These are phyloP conservation scores for Acleris literana DNA, from an alignment of 2,888 invertebrate species.

Conservation along the genomic window DNA sequence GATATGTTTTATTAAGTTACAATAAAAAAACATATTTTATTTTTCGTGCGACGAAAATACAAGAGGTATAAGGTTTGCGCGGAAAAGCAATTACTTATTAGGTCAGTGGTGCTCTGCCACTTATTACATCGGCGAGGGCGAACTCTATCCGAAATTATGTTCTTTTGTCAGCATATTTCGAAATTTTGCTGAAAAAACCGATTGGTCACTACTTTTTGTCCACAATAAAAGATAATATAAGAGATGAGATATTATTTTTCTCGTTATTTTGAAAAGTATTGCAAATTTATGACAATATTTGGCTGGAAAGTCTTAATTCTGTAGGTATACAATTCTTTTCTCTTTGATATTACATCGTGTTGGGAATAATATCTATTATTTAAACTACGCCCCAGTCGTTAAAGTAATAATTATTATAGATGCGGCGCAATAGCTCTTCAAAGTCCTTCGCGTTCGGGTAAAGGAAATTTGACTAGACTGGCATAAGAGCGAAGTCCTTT, in stretches of 20 bases:
- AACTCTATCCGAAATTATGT: slow-evolving; percentile 1
- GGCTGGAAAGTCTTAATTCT: no score
- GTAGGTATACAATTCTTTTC: no score
- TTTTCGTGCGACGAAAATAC: background rate
- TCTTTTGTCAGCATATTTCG: slow-evolving; percentile 15
- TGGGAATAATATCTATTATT: no score
- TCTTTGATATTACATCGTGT: no score
- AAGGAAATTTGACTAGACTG: no score
- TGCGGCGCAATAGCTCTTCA: no score
- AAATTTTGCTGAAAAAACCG: slow-evolving; percentile 3
- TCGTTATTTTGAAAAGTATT: background rate
- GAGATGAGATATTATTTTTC: no score
- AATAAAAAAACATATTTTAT: background rate
- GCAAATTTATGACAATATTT: background rate
- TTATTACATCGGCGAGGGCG: slow-evolving; percentile 1
- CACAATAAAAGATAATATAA: no score
- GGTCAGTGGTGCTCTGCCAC: slow-evolving; percentile 4
- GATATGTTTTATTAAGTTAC: background rate
- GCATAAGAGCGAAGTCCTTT: no score
- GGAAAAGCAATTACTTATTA: slow-evolving; percentile 13
- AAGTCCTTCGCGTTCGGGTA: no score
- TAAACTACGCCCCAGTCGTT: no score
- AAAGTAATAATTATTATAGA: no score
- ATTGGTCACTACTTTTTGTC: background rate
- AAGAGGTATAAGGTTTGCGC: slow-evolving; percentile 5